Base-by-base conservation (phyloP, 2,888 invertebrate genomes). In the Zhuqinia jingwanae region DNA sequence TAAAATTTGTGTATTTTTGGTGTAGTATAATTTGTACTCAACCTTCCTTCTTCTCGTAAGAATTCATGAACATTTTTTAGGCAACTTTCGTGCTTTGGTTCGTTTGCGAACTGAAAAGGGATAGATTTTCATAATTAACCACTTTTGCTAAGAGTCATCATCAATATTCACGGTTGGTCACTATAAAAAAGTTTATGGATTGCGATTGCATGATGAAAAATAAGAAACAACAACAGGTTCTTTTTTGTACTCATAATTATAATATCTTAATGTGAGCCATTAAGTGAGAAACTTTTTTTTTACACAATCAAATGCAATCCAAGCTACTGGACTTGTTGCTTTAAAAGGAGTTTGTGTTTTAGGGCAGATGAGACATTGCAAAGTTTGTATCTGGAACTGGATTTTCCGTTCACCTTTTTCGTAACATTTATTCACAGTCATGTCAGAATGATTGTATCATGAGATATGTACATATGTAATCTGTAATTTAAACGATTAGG, bases 291-390 rank as follows among this genome's bases (percentile, higher is more conserved):
- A 13, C 50, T 36, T 3, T 36, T 2, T 15, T 50, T 50, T 50
- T 22, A 20, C 42, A 17, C 42, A 22, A n/a, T 3, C 45, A 15
- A 6, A 2, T 65, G 22, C 20, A 22, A 3, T 11, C 10, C 3
- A 10, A 45, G 45, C 22, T 15, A 68, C 68, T 68, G 45, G 22
- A 68, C 47, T 45, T 68, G 17, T 45, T 68, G 20, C 68, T 68
- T 47, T 20, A 47, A 22, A 68, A 45, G 68, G 68, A 22, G 2
- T 47, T 45, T 65, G 8, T 20, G 65, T 10, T 36, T 10, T n/a
- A 36, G 8, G 36, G 36, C 3, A 10, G 13, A 58, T 17, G 1
- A 27, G 10, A 60, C 42, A 65, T 65, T 36, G 20, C 65, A 17
- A 65, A 65, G 10, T 36, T 6, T 36, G 36, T 6, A 8, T 42